Evolutionary conservation across 2,797 vertebrate species (phyloP), one percentile per base, ranked within the genome.

Genomic region (Sphaeramia orbicularis): DNA sequence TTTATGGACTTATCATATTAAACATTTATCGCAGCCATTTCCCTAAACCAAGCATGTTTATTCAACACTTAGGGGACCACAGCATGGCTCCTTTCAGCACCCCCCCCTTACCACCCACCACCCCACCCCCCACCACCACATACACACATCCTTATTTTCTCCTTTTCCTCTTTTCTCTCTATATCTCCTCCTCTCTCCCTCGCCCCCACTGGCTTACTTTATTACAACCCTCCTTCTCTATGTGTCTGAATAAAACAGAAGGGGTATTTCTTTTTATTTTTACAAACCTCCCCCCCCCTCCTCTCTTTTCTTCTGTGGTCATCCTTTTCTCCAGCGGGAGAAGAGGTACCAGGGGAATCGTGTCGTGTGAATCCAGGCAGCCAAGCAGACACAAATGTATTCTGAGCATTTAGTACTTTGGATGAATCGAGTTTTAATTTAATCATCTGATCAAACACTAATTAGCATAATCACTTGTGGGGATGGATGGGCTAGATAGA

Each of bases 361-460:
- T 72, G 69, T 72, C 83, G 75, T 71, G 68, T 64, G 59, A 90
- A 90, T 86, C 71, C 80, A 86, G 86, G 90, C 92, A 91, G 82
- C 85, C 90, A 88, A 89, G 93, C 90, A 63, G 89, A 91, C 89
- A 91, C 91, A 94, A 95, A 95, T 91, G 87, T 94, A 94, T 94
- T 96, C 93, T 80, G 84, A 94, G 93, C 89, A 14, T 95, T 96
- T 95, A 95, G 93, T 92, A 84, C 90, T 91, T 89, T 83, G 93
- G 93, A 95, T 95, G 94, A 95, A 96, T 95, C 89, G 77, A 94
- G 94, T 95, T 95, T 95, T 95, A 95, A 96, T 96, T 95, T 95
- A 96, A 96, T 96, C 95, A 97, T 97, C 93, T 96, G 95, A 96
- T 97, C 96, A 97, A 97, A 96, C 93, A 94, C 91, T 92, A 94